phyloP scores from a whole-genome alignment of 2,888 invertebrate species.

The Macroteleia sp. region DNA sequence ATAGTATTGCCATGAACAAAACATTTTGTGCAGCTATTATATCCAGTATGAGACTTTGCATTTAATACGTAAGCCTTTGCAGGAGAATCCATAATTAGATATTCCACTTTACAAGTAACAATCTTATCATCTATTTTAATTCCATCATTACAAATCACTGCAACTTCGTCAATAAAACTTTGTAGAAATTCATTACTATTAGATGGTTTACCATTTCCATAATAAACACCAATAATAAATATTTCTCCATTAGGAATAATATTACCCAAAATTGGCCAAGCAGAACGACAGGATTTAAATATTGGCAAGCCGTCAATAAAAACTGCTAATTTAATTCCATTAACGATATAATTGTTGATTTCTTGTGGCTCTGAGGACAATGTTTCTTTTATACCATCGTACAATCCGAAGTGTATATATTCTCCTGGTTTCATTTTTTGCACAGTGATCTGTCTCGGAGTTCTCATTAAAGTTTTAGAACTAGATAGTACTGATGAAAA shows the following conservation, averaged over 20 bases:
- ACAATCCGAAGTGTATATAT: too few species aligned
- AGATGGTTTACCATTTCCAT: constrained; percentile 63
- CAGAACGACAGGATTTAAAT: constrained; percentile 57
- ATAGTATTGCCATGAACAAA: constrained; percentile 42
- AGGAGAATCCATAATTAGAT: constrained; percentile 64
- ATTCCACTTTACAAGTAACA: constrained; percentile 34
- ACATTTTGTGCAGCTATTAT: constrained; percentile 67
- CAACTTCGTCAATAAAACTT: constrained; percentile 57
- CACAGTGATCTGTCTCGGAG: too few species aligned
- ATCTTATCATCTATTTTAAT: constrained; percentile 6
- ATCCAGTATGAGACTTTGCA: constrained; percentile 64
- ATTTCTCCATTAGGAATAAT: constrained; percentile 52
- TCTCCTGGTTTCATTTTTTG: too few species aligned
- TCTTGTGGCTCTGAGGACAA: too few species aligned
- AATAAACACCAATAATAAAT: constrained; percentile 63
- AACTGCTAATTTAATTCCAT: too few species aligned
- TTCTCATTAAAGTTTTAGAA: too few species aligned
- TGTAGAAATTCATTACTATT: constrained; percentile 43
- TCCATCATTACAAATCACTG: constrained; percentile 4
- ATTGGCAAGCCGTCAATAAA: constrained; percentile 61
- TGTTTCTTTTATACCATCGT: too few species aligned
- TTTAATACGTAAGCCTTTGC: constrained; percentile 62
- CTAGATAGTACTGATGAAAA: too few species aligned
- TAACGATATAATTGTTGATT: too few species aligned
- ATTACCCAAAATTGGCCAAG: constrained; percentile 66